These are phyloP conservation scores for Zygothrica quintamaculata DNA, from an alignment of 2,888 invertebrate species.

Conservation along the genomic window DNA sequence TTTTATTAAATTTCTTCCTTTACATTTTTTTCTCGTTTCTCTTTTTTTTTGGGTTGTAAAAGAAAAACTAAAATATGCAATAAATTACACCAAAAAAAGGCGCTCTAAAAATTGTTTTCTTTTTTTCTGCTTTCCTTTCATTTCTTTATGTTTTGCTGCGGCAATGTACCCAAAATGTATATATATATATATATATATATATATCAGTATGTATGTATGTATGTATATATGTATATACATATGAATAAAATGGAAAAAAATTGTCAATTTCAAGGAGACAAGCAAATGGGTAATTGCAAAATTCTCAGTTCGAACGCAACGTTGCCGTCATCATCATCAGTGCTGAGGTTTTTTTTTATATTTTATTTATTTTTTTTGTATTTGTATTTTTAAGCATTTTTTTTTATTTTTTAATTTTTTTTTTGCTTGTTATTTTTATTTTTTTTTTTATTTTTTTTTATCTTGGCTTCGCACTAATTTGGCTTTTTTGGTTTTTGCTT, in stretches of 20 bases:
- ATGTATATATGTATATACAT: constrained; percentile 34
- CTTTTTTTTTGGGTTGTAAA: constrained; percentile 26
- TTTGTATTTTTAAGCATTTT: too few species aligned
- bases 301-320: constrained; percentile 43
- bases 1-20: constrained; percentile 28
- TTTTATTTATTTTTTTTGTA: constrained; percentile 14
- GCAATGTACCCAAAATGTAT: constrained; percentile 12
- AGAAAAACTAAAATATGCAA: constrained; percentile 49
- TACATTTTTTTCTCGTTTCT: constrained; percentile 17
- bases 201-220: too few species aligned
- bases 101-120: background rate
- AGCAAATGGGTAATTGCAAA: constrained; percentile 49
- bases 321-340: constrained; percentile 12
- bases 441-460: background rate
- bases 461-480: constrained; percentile 32
- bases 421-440: background rate
- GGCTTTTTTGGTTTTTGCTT: constrained; percentile 9
- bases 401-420: background rate
- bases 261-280: constrained; percentile 58
- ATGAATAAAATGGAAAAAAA: too few species aligned
- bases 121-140: background rate
- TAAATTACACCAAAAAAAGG: constrained; percentile 54
- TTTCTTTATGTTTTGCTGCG: too few species aligned
- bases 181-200: constrained; percentile 33
- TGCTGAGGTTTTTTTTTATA: constrained; percentile 25